These are phyloP conservation scores for Callinectes sapidus DNA, from an alignment of 2,888 invertebrate species.

Conservation along the genomic window DNA sequence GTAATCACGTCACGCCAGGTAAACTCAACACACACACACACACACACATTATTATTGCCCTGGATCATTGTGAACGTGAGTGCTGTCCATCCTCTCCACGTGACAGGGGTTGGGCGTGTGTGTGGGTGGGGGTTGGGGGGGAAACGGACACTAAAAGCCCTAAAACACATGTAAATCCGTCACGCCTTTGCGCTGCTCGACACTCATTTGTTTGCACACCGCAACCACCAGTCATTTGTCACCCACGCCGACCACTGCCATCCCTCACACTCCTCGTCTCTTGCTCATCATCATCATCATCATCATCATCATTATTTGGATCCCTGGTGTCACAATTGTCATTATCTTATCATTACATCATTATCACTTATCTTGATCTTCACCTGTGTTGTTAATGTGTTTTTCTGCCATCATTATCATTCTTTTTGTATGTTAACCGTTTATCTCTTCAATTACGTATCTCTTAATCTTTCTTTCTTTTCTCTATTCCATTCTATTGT, in stretches of 20 bases:
- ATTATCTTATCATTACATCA: too few relatives aligned
- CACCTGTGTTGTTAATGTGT: too few relatives aligned
- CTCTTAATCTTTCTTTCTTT: too few relatives aligned
- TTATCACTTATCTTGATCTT: too few relatives aligned
- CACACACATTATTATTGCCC: background rate
- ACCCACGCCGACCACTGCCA: background rate
- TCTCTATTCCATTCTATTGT: too few relatives aligned
- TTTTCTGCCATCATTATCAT: too few relatives aligned
- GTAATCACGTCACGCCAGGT: background rate
- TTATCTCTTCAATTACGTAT: too few relatives aligned
- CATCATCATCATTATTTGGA: too few relatives aligned
- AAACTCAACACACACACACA: background rate
- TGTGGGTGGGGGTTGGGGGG: background rate
- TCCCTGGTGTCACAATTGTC: too few relatives aligned
- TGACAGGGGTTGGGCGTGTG: background rate
- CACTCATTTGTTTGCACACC: background rate
- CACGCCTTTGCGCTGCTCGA: background rate
- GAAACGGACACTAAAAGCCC: background rate
- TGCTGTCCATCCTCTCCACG: background rate
- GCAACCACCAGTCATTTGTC: background rate
- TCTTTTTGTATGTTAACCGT: too few relatives aligned
- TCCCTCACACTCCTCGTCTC: too few relatives aligned
- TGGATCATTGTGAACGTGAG: background rate
- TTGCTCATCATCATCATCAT: too few relatives aligned
- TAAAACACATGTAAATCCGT: background rate